Evolutionary conservation across 2,797 vertebrate species (phyloP).

Genomic region (Leontocebus nigricollis): DNA sequence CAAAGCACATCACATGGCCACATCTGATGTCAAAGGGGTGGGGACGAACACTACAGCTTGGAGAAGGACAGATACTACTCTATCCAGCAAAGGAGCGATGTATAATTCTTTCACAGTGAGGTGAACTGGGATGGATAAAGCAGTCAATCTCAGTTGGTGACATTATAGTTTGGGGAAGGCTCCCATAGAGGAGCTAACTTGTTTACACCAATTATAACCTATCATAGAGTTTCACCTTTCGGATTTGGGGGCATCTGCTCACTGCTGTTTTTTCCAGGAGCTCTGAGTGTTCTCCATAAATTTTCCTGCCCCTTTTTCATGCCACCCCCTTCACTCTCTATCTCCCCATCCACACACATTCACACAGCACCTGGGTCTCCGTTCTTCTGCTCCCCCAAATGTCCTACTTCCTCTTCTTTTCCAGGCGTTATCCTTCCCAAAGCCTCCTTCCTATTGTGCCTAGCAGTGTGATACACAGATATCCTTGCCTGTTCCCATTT

Average conservation of each 20-base stretch:
- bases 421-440: neutral
- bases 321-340: neutral
- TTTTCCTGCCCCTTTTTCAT: neutral
- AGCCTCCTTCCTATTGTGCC: neutral
- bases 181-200: neutral
- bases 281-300: neutral
- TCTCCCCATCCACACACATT: neutral
- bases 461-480: neutral
- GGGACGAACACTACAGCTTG: neutral
- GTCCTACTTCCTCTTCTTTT: neutral
- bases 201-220: neutral
- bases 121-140: neutral
- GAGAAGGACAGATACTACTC: neutral
- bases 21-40: neutral
- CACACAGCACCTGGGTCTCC: neutral
- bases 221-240: neutral
- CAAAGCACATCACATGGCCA: neutral
- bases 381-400: neutral
- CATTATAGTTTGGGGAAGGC: neutral
- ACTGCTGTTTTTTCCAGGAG: neutral
- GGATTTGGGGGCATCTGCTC: neutral
- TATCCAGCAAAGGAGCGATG: neutral
- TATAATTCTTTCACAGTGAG: neutral
- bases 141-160: neutral
- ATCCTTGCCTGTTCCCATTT: neutral